Conservation (phyloP, 2,888 invertebrate genomes). For the Nymphalis polychloros region DNA sequence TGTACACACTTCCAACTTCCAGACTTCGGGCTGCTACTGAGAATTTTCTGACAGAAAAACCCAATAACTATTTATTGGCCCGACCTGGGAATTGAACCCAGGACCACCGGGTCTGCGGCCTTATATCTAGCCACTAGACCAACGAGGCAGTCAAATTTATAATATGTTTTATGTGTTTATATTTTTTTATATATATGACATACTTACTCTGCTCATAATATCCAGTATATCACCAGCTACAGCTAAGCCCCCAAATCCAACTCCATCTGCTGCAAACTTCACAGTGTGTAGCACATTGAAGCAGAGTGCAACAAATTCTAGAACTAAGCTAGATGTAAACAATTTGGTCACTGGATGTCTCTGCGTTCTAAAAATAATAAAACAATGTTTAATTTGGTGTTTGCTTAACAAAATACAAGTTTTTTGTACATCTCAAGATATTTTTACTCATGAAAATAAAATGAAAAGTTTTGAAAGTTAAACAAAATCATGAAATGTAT, state of each 20-base stretch:
- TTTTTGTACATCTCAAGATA: too few relatives aligned
- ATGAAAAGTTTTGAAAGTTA: too few relatives aligned
- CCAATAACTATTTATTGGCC: too few relatives aligned
- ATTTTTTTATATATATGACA: background rate
- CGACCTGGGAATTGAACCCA: too few relatives aligned
- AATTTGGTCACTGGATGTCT: conserved; percentile 95
- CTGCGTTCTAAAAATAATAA: conserved; percentile 82
- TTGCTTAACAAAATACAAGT: conserved; percentile 7
- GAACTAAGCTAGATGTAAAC: conserved; percentile 91
- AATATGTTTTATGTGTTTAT: background rate
- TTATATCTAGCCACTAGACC: too few relatives aligned
- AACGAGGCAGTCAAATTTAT: too few relatives aligned
- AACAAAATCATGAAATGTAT: background rate
- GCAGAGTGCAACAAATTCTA: conserved; percentile 92
- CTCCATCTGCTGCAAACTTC: conserved; percentile 94
- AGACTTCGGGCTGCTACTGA: too few relatives aligned
- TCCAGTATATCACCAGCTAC: conserved; percentile 96
- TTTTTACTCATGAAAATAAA: too few relatives aligned
- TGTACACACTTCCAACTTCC: too few relatives aligned
- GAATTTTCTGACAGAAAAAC: too few relatives aligned
- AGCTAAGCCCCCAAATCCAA: conserved; percentile 90
- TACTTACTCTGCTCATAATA: conserved; percentile 91
- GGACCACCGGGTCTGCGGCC: too few relatives aligned
- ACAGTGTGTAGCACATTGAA: conserved; percentile 94
- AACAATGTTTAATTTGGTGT: too few relatives aligned